phyloP scores from a whole-genome alignment of 2,113 vertebrate genomes.

The Condylura cristata region DNA sequence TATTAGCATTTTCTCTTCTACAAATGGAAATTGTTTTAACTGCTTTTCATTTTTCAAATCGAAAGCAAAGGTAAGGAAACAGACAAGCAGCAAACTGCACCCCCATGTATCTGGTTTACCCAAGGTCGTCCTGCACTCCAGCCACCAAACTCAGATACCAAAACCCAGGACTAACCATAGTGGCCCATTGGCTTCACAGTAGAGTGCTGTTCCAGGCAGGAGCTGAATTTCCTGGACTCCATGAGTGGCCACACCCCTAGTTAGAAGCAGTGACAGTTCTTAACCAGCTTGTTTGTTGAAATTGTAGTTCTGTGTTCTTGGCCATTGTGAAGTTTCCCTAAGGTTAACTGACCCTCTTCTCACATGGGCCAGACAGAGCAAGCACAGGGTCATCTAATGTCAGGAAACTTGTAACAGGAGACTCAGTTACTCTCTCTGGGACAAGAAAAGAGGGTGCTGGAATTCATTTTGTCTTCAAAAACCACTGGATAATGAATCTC shows the following conservation, averaged over 20 bases:
- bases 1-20: neutral
- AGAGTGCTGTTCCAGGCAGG: neutral
- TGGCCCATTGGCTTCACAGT: neutral
- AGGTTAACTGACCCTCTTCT: neutral
- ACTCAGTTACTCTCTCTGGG: neutral
- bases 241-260: neutral
- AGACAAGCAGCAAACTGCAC: neutral
- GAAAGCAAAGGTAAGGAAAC: neutral
- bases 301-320: neutral
- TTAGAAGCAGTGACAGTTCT: neutral
- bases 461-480: neutral
- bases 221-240: neutral
- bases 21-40: constrained; percentile 22
- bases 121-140: too few species aligned
- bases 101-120: neutral
- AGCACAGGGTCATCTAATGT: neutral
- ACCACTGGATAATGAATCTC: neutral
- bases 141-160: neutral
- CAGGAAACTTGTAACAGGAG: neutral
- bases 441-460: neutral
- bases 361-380: neutral
- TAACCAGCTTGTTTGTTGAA: neutral
- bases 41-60: constrained; percentile 51
- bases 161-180: rapidly evolving
- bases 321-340: neutral